Base-by-base conservation (phyloP, 2,888 invertebrate genomes). In the Pedicia rivosa region DNA sequence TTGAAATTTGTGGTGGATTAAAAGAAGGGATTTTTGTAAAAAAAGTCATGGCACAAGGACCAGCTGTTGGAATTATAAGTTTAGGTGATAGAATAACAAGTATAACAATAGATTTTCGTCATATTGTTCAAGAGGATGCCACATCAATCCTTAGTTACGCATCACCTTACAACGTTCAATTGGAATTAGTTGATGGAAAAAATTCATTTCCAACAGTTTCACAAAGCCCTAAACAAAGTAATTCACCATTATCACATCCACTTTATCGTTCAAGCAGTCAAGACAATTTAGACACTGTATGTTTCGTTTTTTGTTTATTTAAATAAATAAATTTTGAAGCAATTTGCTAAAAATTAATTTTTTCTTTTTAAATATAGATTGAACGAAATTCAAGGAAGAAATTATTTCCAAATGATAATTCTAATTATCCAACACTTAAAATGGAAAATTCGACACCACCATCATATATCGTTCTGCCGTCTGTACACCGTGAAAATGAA, bases 81-180 rank as follows among this genome's bases (percentile, higher is more conserved):
- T 24, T 67, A 87, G 90, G 90, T 43, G 91, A 91, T 61, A 74
- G 84, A 45, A 87, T 92, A 46, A 73, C 79, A 47, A 79, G 80
- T 47, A 77, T 91, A 41, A 84, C 81, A 36, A 84, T 91, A 36
- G 82, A 80, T 51, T 86, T 90, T 56, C 74, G 79, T 37, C 83
- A 83, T 43, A 87, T 88, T 63, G 88, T 88, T 0, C 75, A 82
- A 51, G 88, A 90, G 54, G 91, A 92, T 52, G 91, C 91, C 0
- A 65, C 90, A 36, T 81, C 84, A 3, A 84, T 92, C 43, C 63
- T 92, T 28, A 86, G 87, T 43, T 84, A 90, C 45, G 90, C 90
- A 5, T 88, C 88, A 26, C 90, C 91, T 0, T 91, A 91, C 53
- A 83, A 84, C 40, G 82, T 87, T 12, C 75, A 78, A 44, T 63